Conservation (phyloP, 1,140 invertebrate genomes). For the Musca domestica region DNA sequence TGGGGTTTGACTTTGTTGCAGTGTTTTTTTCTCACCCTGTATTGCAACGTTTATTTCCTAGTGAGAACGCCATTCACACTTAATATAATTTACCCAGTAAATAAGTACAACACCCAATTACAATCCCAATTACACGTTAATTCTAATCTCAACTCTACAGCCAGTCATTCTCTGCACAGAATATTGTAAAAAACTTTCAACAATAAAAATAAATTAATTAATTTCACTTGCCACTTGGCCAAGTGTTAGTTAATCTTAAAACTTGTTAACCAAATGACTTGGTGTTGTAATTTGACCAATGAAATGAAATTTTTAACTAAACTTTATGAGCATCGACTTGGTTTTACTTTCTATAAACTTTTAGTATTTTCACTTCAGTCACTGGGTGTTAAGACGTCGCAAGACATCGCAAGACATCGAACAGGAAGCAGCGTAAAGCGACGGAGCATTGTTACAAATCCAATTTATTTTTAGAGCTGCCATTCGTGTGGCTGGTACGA, state of each 20-base stretch:
- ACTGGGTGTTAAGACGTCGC: no score
- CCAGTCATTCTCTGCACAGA: no score
- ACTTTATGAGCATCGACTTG: background rate
- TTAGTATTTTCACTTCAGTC: background rate
- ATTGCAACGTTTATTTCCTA: no score
- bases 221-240: background rate
- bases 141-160: no score
- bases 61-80: no score
- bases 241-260: background rate
- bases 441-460: background rate
- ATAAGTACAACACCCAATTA: no score
- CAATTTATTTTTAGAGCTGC: constrained; percentile 15
- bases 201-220: constrained; percentile 20
- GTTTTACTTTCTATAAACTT: background rate
- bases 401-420: no score
- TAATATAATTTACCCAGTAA: no score
- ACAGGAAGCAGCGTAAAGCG: background rate
- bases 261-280: background rate
- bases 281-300: no score
- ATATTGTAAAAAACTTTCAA: background rate
- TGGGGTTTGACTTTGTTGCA: no score
- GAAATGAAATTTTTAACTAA: background rate
- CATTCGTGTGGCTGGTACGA: background rate
- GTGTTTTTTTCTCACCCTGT: no score
- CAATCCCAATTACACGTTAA: no score